Evolutionary conservation across 1,140 invertebrate genomes (phyloP), one percentile per base, ranked within the genome.

Genomic region (Megathymus violae): DNA sequence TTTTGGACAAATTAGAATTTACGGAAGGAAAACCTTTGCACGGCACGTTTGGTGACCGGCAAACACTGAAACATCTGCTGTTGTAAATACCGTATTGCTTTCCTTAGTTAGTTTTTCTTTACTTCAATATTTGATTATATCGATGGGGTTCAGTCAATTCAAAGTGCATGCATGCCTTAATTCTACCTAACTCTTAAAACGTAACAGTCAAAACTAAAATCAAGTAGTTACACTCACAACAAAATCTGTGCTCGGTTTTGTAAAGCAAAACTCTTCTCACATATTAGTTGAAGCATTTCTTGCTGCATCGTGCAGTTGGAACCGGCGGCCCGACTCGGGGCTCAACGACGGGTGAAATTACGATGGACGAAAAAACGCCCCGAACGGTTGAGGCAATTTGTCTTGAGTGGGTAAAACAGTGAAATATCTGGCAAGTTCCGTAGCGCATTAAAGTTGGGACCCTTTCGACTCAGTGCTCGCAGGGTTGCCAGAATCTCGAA

Each of bases 391-490:
- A 69, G 74, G 84, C 78, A 85, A 87, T 87, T 87, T 85, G 80
- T 87, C 79, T 78, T 80, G 79, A 87, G 84, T 81, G 81, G 79
- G 75, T 81, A 72, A 81, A 86, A 80, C 80, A 77, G 78, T 83
- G 77, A 86, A 86, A 82, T 85, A 85, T 86, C 82, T 70, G 70
- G 69, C 64, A 83, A 86, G 72, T 86, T 86, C 75, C 71, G 70
- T 68, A 78, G 64, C 72, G 76, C 81, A 83, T 85, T 82, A 81
- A 85, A 83, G 76, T 83, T 85, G 62, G 66, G 71, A 72, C 70
- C 54, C 43, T 58, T 58, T 58, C 54, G 43, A 46, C 44, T 25
- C 47, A 10, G 40, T 31, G 41, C 34, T 36, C 27, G 16, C 3
- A 58, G 54, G 41, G 52, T 44, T 58, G 41, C 16, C 11, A 54